A percentile compares a stretch with the other conserved stretches of the same genome.
These are phyloP conservation scores for Scelioninae gen. 1 DNA, from an alignment of 2,888 invertebrate genomes.

Conservation along the genomic window DNA sequence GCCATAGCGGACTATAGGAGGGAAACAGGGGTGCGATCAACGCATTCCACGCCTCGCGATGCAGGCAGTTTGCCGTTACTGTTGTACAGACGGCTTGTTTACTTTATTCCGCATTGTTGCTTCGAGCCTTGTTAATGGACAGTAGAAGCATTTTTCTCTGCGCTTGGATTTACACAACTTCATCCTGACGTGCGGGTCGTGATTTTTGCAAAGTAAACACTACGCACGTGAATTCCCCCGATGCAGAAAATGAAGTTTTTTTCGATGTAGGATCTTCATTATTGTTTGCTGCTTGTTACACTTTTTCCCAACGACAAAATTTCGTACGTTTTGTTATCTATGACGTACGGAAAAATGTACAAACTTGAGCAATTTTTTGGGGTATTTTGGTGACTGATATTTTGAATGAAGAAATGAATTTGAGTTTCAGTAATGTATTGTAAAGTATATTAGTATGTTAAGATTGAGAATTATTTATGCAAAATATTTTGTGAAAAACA, in stretches of 20 bases:
- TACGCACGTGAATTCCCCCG: conserved; percentile 29
- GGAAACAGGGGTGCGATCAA: conserved; percentile 57
- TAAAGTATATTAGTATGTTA: too few relatives aligned
- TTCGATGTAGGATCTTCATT: background rate
- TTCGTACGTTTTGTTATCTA: too few relatives aligned
- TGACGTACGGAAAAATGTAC: too few relatives aligned
- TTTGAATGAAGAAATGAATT: too few relatives aligned
- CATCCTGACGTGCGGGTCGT: conserved; percentile 54
- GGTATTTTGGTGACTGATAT: too few relatives aligned
- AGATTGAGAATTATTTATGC: background rate
- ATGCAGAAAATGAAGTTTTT: conserved; percentile 43
- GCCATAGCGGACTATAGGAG: conserved; percentile 48
- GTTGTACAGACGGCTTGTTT: conserved; percentile 78
- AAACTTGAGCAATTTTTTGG: too few relatives aligned
- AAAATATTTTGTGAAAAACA: too few relatives aligned
- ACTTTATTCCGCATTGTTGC: conserved; percentile 82
- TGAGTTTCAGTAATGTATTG: too few relatives aligned
- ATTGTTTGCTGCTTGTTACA: conserved; percentile 21
- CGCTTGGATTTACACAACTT: conserved; percentile 62
- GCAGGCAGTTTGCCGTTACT: conserved; percentile 73
- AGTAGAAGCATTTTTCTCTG: conserved; percentile 75
- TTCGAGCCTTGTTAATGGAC: conserved; percentile 78
- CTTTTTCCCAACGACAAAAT: too few relatives aligned
- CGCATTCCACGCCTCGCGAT: conserved; percentile 63
- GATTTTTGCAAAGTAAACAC: conserved; percentile 65